These are phyloP conservation scores for Amblyteles armatorius DNA, from an alignment of 2,888 invertebrate species.

Conservation along the genomic window DNA sequence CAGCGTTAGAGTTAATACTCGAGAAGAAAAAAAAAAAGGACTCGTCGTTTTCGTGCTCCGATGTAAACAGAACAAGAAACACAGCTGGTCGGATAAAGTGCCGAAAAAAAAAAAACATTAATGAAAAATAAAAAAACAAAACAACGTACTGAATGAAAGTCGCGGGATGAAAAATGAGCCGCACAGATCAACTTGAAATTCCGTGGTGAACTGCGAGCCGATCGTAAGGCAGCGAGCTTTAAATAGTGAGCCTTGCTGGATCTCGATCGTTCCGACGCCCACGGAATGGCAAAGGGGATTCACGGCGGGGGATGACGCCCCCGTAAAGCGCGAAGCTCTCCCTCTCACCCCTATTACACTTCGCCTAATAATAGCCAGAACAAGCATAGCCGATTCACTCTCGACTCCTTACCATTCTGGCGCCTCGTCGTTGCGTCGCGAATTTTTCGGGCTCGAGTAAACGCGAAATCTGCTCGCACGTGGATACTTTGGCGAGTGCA, in stretches of 20 bases:
- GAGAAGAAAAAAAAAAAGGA: constrained; percentile 10
- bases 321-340: constrained; percentile 55
- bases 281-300: constrained; percentile 41
- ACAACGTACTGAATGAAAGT: constrained; percentile 4
- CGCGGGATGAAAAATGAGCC: background rate
- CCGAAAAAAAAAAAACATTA: background rate
- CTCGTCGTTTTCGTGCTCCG: background rate
- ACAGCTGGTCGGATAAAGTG: background rate
- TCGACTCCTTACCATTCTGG: background rate
- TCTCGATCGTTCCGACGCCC: constrained; percentile 51
- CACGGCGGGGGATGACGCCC: constrained; percentile 55
- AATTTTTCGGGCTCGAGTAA: background rate
- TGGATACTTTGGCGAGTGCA: background rate
- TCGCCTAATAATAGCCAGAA: constrained; percentile 61
- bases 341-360: constrained; percentile 52
- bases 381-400: constrained; percentile 10
- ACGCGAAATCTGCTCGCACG: background rate
- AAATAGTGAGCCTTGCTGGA: constrained; percentile 57
- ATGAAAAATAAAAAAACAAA: constrained; percentile 7
- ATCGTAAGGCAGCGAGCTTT: constrained; percentile 56
- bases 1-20: background rate
- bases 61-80: background rate
- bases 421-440: background rate
- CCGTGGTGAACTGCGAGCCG: constrained; percentile 56
- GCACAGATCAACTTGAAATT: constrained; percentile 48